Evolutionary conservation across 2,113 vertebrate species (phyloP).

Genomic region (Colinus virginianus): DNA sequence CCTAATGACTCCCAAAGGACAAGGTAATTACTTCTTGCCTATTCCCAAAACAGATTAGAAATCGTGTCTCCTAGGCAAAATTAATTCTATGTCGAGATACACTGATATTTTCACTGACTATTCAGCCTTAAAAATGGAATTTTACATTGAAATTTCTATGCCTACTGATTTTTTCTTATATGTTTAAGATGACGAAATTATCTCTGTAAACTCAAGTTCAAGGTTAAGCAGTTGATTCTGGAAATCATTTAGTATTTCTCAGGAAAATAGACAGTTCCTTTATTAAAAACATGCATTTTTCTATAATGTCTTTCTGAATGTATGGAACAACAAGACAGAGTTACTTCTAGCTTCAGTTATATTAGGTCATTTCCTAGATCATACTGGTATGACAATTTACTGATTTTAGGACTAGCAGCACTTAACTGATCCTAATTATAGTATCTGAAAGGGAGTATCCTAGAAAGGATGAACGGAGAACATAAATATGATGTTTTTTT

Average conservation of each 20-base stretch:
- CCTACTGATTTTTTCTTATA: not conserved
- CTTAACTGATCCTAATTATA: conserved; percentile 56
- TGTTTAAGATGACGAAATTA: not conserved
- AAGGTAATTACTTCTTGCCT: not conserved
- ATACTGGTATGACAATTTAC: conserved; percentile 23
- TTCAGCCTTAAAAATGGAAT: not conserved
- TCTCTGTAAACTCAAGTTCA: not conserved
- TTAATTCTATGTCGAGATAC: not conserved
- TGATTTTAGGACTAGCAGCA: conserved; percentile 31
- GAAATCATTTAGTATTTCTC: not conserved
- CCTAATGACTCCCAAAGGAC: not conserved
- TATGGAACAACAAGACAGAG: conserved; percentile 15
- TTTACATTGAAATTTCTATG: not conserved
- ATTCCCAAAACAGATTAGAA: not conserved
- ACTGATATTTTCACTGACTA: not conserved
- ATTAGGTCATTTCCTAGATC: conserved; percentile 30
- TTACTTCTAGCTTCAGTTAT: conserved; percentile 28
- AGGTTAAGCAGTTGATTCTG: not conserved
- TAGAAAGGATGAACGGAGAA: conserved; percentile 57
- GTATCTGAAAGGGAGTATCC: conserved; percentile 47
- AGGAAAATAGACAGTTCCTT: not conserved
- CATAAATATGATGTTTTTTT: conserved; percentile 14
- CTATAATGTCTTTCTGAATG: conserved; percentile 4
- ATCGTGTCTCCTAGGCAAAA: not conserved
- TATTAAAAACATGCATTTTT: conserved; percentile 6